Conservation (phyloP, 2,113 vertebrate genomes). For the Mesocricetus auratus region DNA sequence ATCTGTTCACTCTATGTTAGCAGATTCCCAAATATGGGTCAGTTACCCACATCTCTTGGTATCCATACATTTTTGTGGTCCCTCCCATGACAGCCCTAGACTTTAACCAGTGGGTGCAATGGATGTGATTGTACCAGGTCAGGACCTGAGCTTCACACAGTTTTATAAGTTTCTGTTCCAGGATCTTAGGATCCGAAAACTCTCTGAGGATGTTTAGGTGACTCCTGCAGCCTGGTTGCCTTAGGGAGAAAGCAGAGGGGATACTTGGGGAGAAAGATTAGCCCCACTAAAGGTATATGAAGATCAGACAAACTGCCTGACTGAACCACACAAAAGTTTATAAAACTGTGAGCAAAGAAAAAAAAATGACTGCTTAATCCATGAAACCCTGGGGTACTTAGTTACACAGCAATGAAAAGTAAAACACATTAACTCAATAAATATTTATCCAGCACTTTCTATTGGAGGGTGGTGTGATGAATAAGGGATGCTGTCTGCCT, state of each 20-base stretch:
- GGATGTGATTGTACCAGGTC: not conserved
- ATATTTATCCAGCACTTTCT: constrained; percentile 2
- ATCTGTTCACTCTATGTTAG: not conserved
- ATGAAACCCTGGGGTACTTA: not conserved
- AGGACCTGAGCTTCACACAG: not conserved
- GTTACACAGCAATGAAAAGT: constrained; percentile 26
- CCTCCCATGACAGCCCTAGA: not conserved
- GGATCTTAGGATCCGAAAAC: not conserved
- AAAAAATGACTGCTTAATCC: not conserved
- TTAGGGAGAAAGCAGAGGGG: not conserved
- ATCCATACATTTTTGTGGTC: not conserved
- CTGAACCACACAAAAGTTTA: not conserved
- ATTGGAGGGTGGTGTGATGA: not conserved
- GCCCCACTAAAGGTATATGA: not conserved
- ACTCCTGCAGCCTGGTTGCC: not conserved
- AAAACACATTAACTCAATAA: not conserved
- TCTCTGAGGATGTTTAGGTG: not conserved
- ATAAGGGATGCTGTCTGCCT: not conserved
- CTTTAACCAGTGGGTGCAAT: not conserved
- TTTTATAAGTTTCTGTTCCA: not conserved
- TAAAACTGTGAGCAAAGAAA: constrained; percentile 8
- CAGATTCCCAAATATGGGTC: not conserved
- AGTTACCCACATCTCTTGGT: not conserved
- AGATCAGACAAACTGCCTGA: not conserved
- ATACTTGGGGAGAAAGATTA: not conserved